Evolutionary conservation across 2,888 invertebrate species (phyloP).

Genomic region (Hololepta plana): DNA sequence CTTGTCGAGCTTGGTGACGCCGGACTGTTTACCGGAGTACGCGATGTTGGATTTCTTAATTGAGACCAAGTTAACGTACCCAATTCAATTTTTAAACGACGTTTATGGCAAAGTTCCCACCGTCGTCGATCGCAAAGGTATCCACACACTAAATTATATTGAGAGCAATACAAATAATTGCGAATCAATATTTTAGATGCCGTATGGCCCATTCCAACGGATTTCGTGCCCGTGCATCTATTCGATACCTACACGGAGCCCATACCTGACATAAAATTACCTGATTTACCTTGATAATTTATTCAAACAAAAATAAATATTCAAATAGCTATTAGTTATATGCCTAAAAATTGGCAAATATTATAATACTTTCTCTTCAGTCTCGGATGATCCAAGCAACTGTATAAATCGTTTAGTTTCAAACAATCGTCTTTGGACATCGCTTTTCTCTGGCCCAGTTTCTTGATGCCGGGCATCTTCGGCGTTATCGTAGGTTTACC

Average conservation of each 20-base stretch:
- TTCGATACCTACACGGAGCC: constrained; percentile 11
- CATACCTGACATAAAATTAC: constrained; percentile 7
- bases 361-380: constrained; percentile 33
- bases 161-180: neutral
- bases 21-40: constrained; percentile 31
- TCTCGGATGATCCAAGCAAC: constrained; percentile 33
- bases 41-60: constrained; percentile 30
- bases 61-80: constrained; percentile 25
- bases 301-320: neutral
- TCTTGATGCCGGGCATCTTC: constrained; percentile 29
- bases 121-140: constrained; percentile 15
- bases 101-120: constrained; percentile 27
- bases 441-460: constrained; percentile 41
- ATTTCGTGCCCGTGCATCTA: constrained; percentile 13
- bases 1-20: too few relatives aligned
- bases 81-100: constrained; percentile 22
- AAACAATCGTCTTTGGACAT: constrained; percentile 48
- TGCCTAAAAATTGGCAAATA: constrained; percentile 33
- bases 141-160: constrained; percentile 2
- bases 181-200: constrained; percentile 9
- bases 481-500: constrained; percentile 43
- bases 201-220: constrained; percentile 14
- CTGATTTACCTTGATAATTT: neutral
- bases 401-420: constrained; percentile 47
- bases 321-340: constrained; percentile 16